phyloP scores from a whole-genome alignment of 2,888 invertebrate species.

The Parascotia fuliginaria region DNA sequence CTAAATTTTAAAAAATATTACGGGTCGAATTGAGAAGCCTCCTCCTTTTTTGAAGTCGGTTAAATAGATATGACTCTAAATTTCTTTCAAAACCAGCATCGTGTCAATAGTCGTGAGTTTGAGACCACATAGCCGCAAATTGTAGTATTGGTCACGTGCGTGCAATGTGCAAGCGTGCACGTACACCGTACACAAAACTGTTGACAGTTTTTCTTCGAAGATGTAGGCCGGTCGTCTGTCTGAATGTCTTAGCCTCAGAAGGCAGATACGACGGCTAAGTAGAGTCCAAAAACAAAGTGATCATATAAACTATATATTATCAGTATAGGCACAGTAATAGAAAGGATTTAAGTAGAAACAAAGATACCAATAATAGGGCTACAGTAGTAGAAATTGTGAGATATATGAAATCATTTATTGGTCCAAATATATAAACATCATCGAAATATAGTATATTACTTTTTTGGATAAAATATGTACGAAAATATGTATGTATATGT shows the following conservation, averaged over 20 bases:
- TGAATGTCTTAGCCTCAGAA: too few species aligned
- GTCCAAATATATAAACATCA: conserved; percentile 25
- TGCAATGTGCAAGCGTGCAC: too few species aligned
- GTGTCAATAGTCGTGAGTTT: background rate
- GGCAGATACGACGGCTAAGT: too few species aligned
- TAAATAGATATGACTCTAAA: too few species aligned
- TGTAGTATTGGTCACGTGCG: too few species aligned
- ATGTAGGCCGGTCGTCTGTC: too few species aligned
- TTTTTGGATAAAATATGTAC: conserved; percentile 34
- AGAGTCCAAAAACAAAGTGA: too few species aligned
- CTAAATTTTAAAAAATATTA: too few species aligned
- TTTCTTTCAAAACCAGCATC: background rate
- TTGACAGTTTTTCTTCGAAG: too few species aligned
- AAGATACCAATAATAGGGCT: conserved; percentile 4
- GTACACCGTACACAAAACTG: too few species aligned
- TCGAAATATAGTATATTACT: conserved; percentile 22
- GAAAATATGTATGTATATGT: conserved; percentile 24
- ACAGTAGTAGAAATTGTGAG: conserved; percentile 17
- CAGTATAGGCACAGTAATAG: background rate
- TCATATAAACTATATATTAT: background rate
- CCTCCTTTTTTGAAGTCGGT: too few species aligned
- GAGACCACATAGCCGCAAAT: background rate
- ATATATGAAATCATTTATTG: conserved; percentile 35
- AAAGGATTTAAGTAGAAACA: background rate
- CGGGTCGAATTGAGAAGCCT: too few species aligned